These are phyloP conservation scores for Ceyx margarethae DNA, from an alignment of 2,113 vertebrate genomes.

Conservation along the genomic window DNA sequence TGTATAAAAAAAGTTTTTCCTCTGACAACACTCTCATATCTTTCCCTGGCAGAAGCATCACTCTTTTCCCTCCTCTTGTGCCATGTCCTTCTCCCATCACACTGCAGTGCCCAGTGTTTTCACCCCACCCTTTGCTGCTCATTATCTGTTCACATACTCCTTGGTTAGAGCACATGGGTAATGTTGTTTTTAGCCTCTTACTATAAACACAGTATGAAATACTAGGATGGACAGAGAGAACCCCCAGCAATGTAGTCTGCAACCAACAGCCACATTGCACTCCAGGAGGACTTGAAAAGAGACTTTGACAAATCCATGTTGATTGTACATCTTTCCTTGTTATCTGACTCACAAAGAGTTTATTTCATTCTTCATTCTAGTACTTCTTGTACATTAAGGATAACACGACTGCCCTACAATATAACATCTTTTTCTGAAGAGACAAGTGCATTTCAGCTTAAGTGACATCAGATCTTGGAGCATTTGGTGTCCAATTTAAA, in stretches of 20 bases:
- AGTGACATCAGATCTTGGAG: not conserved
- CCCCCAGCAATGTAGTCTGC: not conserved
- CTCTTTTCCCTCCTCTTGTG: not conserved
- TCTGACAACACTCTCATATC: not conserved
- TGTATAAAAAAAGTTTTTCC: not conserved
- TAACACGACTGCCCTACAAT: not conserved
- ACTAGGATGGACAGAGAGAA: not conserved
- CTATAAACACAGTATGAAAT: not conserved
- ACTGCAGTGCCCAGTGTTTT: not conserved
- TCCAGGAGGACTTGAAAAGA: not conserved
- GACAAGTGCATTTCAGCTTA: not conserved
- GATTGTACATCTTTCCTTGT: not conserved
- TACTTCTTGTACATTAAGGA: not conserved
- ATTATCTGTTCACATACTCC: not conserved
- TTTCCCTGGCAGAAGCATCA: not conserved
- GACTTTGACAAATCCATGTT: not conserved
- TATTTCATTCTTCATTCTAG: not conserved
- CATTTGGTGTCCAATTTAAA: not conserved
- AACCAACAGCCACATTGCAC: not conserved
- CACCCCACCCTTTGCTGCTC: not conserved
- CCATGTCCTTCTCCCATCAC: not conserved
- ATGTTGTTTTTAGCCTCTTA: not conserved
- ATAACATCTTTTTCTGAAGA: not conserved
- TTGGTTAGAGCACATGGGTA: accelerated
- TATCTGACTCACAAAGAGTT: not conserved